Base-by-base conservation (phyloP, 2,888 invertebrate genomes). In the Agrilus cyanescens region DNA sequence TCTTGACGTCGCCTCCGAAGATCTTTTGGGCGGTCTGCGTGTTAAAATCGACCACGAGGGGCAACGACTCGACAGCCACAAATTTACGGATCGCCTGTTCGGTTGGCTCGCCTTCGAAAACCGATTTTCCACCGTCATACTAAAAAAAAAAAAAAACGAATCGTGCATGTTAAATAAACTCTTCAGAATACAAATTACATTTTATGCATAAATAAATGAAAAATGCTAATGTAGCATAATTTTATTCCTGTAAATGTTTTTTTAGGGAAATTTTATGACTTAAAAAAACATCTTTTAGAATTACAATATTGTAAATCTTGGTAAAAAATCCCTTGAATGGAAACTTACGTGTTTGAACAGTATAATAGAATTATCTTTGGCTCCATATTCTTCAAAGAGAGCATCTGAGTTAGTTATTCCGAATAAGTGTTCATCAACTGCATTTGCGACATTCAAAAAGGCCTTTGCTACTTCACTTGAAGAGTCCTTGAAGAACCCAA, bases 11-110 rank as follows among this genome's bases (percentile, higher is more conserved):
- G 54, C 97, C 97, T 41, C 95, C 93, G 65, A 99, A 99, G 70
- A 99, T 94, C 70, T 95, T 95, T 63, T 90, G 87, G 10, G 98
- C 97, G 25, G 93, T 94, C 67, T 96, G 91, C 58, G 95, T 94
- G 55, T 90, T 94, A 74, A 97, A 97, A 68, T 97, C 96, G 42
- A 94, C 86, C 51, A 96, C 80, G 50, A 89, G 69, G 14, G 96
- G 96, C 63, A 97, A 74, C 41, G 89, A 80, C 63, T 94, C 83
- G 33, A 80, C 73, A 48, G 78, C 72, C 53, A 95, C 78, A 75
- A 95, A 96, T 56, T 82, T 81, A 68, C 82, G 83, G 55, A 97
- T 68, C 41, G 69, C 69, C 16, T 81, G 82, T 48, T 78, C 76
- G 12, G 70, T 73, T 32, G 73, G 59, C 58, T 83, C 88, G 6